These are phyloP conservation scores for Ctenopoma multispine DNA, from an alignment of 2,797 vertebrate genomes.

Conservation along the genomic window DNA sequence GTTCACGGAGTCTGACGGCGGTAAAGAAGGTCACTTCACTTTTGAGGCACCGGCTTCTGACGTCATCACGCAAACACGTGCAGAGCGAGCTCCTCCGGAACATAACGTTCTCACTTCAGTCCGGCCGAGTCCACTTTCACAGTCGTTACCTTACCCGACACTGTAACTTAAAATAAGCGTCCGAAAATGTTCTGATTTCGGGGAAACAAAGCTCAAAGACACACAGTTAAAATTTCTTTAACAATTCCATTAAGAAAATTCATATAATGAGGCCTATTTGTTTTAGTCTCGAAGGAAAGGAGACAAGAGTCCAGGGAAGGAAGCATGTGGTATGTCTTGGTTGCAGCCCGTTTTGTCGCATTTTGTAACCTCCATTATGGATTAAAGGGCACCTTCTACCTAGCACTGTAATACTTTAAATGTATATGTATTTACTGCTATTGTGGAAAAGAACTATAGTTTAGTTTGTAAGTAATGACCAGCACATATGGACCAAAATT, in stretches of 20 bases:
- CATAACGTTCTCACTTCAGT: background rate
- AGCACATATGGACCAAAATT: background rate
- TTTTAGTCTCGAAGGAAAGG: accelerated
- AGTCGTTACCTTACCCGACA: accelerated
- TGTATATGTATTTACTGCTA: background rate
- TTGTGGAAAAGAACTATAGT: background rate
- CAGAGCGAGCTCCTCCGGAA: background rate
- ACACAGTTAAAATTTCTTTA: background rate
- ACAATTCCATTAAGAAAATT: too few species aligned
- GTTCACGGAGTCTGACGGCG: slow-evolving; percentile 45
- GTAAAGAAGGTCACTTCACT: slow-evolving; percentile 76
- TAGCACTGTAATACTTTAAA: background rate
- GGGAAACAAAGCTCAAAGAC: accelerated
- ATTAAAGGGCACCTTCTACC: slow-evolving; percentile 21
- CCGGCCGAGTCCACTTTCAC: background rate
- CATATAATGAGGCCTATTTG: accelerated
- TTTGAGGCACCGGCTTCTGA: slow-evolving; percentile 67
- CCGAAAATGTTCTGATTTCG: accelerated
- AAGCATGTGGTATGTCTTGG: background rate
- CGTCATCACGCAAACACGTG: slow-evolving; percentile 70
- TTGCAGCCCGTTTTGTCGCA: background rate
- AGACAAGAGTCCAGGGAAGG: background rate
- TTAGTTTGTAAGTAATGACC: too few species aligned
- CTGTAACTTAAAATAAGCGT: accelerated
- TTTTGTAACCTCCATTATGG: background rate